Conservation (phyloP, 1,140 invertebrate genomes). For the Anoplophora glabripennis region DNA sequence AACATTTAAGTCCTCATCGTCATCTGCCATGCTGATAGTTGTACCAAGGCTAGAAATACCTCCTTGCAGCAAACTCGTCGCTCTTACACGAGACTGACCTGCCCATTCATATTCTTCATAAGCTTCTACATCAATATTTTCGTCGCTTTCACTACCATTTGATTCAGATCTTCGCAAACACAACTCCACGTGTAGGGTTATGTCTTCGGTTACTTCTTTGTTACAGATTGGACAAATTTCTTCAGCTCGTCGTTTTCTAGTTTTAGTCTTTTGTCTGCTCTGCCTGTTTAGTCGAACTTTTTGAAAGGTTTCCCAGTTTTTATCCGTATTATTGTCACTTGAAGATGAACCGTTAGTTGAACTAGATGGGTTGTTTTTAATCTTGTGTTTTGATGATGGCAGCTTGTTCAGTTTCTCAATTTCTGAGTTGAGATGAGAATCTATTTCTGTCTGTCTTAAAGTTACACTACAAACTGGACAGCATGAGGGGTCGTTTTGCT, state of each 20-base stretch:
- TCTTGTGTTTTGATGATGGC: slow-evolving; percentile 27
- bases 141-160: slow-evolving; percentile 62
- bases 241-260: slow-evolving; percentile 60
- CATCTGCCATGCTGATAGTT: slow-evolving; percentile 52
- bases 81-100: slow-evolving; percentile 70
- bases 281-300: slow-evolving; percentile 72
- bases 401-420: slow-evolving; percentile 71
- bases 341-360: slow-evolving; percentile 52
- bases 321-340: slow-evolving; percentile 59
- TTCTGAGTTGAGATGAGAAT: slow-evolving; percentile 72
- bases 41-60: slow-evolving; percentile 62
- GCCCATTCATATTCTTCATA: slow-evolving; percentile 84
- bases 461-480: slow-evolving; percentile 80
- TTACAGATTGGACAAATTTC: slow-evolving; percentile 75
- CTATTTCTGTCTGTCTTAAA: slow-evolving; percentile 68
- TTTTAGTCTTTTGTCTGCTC: slow-evolving; percentile 50
- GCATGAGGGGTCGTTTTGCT: slow-evolving; percentile 60
- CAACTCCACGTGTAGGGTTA: slow-evolving; percentile 74
- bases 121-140: slow-evolving; percentile 66
- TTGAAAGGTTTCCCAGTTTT: slow-evolving; percentile 74
- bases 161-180: slow-evolving; percentile 61
- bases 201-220: slow-evolving; percentile 64
- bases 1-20: slow-evolving; percentile 52
- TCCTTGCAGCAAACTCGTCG: slow-evolving; percentile 66
- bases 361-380: slow-evolving; percentile 50